Base-by-base conservation (phyloP, 2,113 vertebrate genomes). In the Perccottus glenii region DNA sequence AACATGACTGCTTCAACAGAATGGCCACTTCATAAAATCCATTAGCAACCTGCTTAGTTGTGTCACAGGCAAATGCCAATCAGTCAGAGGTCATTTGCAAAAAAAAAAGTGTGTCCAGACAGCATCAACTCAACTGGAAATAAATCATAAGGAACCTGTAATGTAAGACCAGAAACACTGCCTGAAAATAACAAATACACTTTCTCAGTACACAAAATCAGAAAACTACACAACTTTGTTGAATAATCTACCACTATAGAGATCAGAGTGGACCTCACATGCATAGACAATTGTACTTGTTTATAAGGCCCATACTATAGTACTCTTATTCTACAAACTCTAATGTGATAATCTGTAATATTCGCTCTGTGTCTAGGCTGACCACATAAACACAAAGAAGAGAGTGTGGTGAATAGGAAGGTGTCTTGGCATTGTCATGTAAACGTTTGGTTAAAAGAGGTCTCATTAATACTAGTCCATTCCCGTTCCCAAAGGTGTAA, bases 401-500 rank as follows among this genome's bases (percentile, higher is more conserved):
- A 66, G 51, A 65, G 62, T 66, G 56, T 45, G 44, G 44, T 56
- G 43, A 70, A 62, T 70, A 8, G 40, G 58, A 78, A 82, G 64
- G 73, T 77, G 75, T 73, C 72, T 74, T 75, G 70, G 72, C 71
- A 68, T 73, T 69, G 53, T 75, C 4, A 59, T 80, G 80, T 85
- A 84, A 85, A 87, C 75, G 74, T 81, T 78, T 69, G 71, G 56
- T 73, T 67, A 73, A 70, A 70, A 80, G 60, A 67, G 51, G 58
- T 55, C 50, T 59, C 63, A 66, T 49, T 60, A 60, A 78, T 57
- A 50, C 12, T 56, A 6, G n/a, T 47, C 15, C 48, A 50, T 15
- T 32, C 8, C 27, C 48, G 11, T 50, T 4, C 16, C 16, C 16
- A 50, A n/a, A 50, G 16, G 27, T 19, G 3, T 50, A 50, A 1